Evolutionary conservation across 2,113 vertebrate species (phyloP).

Genomic region (Pampusana beccarii): DNA sequence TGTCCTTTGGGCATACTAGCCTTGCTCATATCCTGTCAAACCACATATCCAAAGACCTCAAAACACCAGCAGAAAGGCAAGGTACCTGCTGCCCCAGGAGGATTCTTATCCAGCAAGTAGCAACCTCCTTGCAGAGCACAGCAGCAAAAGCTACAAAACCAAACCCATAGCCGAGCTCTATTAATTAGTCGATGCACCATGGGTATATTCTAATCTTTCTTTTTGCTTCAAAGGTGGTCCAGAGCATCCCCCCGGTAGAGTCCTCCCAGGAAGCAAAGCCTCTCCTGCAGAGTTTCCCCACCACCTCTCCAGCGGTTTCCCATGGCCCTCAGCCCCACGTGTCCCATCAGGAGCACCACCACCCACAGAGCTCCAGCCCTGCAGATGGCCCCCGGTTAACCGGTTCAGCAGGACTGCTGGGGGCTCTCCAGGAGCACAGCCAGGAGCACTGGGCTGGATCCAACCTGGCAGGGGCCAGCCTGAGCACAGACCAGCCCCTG

Average conservation of each 20-base stretch:
- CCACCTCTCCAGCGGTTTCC: rapidly evolving
- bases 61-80: not conserved
- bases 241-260: not conserved
- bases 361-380: not conserved
- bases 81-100: not conserved
- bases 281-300: not conserved
- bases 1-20: constrained; percentile 20
- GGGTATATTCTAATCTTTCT: not conserved
- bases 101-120: not conserved
- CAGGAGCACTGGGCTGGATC: not conserved
- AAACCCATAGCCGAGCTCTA: not conserved
- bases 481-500: not conserved
- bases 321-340: not conserved
- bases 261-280: not conserved
- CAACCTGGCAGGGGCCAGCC: not conserved
- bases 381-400: not conserved
- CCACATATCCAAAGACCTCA: not conserved
- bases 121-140: not conserved
- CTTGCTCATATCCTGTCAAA: constrained; percentile 18
- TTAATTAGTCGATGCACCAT: not conserved
- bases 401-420: not conserved
- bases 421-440: not conserved
- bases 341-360: not conserved
- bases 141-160: not conserved
- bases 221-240: not conserved